These are phyloP conservation scores for Hormaphis cornu DNA, from an alignment of 1,140 invertebrate species.

Conservation along the genomic window DNA sequence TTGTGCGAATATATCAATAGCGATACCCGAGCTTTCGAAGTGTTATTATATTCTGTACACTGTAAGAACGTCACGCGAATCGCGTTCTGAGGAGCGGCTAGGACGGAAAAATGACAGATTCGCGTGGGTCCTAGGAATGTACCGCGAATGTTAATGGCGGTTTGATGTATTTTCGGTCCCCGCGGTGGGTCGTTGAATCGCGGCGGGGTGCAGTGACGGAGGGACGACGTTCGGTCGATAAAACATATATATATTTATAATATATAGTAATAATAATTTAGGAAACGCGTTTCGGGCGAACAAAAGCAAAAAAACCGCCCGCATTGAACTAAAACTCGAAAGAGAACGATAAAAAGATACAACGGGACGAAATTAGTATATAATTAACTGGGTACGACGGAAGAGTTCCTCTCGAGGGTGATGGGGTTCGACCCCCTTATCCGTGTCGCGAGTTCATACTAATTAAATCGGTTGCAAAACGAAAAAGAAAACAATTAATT, in stretches of 20 bases:
- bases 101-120: background rate
- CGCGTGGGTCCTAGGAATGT: background rate
- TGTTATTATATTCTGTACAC: too few species aligned
- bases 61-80: too few species aligned
- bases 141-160: conserved; percentile 24
- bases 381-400: too few species aligned
- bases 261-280: too few species aligned
- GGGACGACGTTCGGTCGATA: conserved; percentile 2
- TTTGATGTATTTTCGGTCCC: conserved; percentile 19
- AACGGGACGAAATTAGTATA: background rate
- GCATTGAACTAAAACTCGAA: background rate
- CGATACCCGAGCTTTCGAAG: too few species aligned
- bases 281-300: background rate
- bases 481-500: too few species aligned
- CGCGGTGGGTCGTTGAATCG: background rate
- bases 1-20: too few species aligned
- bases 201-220: background rate
- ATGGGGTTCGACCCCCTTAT: too few species aligned
- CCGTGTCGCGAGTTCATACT: too few species aligned
- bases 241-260: too few species aligned
- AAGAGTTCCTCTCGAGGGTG: background rate
- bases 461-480: too few species aligned
- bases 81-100: background rate
- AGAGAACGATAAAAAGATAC: background rate
- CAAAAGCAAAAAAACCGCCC: background rate